These are phyloP conservation scores for Drosophila novamexicana DNA, from an alignment of 1,140 invertebrate genomes.

Conservation along the genomic window DNA sequence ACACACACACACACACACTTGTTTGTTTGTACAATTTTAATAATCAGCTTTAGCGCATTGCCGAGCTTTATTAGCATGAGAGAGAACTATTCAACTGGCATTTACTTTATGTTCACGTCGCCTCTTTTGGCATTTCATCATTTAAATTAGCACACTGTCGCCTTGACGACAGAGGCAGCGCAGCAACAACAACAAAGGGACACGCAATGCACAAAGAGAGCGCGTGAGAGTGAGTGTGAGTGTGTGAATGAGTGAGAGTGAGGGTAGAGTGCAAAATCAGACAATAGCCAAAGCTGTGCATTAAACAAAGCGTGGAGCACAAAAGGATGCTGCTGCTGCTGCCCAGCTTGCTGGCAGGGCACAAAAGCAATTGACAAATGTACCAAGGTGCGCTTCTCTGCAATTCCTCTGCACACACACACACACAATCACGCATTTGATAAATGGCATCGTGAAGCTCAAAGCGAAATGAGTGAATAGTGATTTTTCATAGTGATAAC, in stretches of 20 bases:
- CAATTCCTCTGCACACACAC: not conserved
- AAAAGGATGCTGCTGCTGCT: slow-evolving; percentile 52
- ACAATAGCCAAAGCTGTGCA: slow-evolving; percentile 62
- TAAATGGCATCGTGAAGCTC: slow-evolving; percentile 53
- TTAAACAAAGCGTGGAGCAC: slow-evolving; percentile 44
- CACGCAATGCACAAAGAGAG: slow-evolving; percentile 28
- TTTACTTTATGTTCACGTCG: slow-evolving; percentile 2
- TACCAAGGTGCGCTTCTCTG: slow-evolving; percentile 53
- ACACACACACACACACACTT: slow-evolving; percentile 1
- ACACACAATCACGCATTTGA: slow-evolving; percentile 53
- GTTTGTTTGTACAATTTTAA: slow-evolving; percentile 45
- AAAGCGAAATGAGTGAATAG: slow-evolving; percentile 60
- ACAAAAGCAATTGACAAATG: slow-evolving; percentile 75
- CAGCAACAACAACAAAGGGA: slow-evolving; percentile 27
- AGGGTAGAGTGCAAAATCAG: slow-evolving; percentile 41
- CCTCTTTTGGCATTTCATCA: slow-evolving; percentile 65
- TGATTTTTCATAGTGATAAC: slow-evolving; percentile 68
- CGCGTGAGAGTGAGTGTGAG: slow-evolving; percentile 10
- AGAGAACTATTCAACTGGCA: slow-evolving; percentile 3
- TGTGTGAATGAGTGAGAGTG: slow-evolving; percentile 8
- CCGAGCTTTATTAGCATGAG: slow-evolving; percentile 11
- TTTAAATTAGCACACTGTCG: slow-evolving; percentile 73
- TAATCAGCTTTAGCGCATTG: slow-evolving; percentile 52
- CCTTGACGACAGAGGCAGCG: slow-evolving; percentile 53
- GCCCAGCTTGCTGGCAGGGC: slow-evolving; percentile 32